phyloP scores from a whole-genome alignment of 1,140 invertebrate genomes.

The Orius laevigatus region DNA sequence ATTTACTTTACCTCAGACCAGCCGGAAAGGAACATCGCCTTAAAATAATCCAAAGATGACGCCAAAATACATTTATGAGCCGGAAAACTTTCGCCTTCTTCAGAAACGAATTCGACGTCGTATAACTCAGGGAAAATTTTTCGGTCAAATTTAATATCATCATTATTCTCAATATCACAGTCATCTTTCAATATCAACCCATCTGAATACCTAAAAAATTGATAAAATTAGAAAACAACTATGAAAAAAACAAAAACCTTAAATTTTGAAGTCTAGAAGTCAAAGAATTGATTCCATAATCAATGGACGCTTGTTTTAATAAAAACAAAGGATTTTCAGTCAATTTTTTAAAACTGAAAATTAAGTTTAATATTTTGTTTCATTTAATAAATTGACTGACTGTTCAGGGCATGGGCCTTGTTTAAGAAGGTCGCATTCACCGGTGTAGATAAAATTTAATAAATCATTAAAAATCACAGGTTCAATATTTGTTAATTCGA shows the following conservation, averaged over 20 bases:
- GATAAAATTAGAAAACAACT: neutral
- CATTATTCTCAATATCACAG: no score
- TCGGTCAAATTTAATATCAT: conserved; percentile 21
- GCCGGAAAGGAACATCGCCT: conserved; percentile 49
- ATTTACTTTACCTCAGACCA: conserved; percentile 40
- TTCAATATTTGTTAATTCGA: conserved; percentile 31
- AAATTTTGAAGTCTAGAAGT: conserved; percentile 3
- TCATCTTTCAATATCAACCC: no score
- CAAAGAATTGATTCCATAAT: conserved; percentile 1
- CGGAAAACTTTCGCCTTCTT: conserved; percentile 36
- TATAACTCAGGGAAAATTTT: conserved; percentile 33
- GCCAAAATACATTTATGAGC: conserved; percentile 59
- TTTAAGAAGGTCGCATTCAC: conserved; percentile 40
- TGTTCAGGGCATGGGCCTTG: conserved; percentile 30
- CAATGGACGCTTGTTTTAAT: conserved; percentile 37
- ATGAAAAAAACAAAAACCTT: neutral
- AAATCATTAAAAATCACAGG: conserved; percentile 46
- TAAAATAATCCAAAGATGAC: conserved; percentile 56
- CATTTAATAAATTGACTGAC: conserved; percentile 6
- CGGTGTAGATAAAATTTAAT: conserved; percentile 46
- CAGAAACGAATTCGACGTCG: conserved; percentile 40
- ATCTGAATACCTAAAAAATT: no score
- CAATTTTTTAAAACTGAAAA: neutral
- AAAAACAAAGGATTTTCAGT: conserved; percentile 32
- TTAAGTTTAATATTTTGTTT: neutral